phyloP scores from a whole-genome alignment of 2,888 invertebrate species.

The Panopea generosa region DNA sequence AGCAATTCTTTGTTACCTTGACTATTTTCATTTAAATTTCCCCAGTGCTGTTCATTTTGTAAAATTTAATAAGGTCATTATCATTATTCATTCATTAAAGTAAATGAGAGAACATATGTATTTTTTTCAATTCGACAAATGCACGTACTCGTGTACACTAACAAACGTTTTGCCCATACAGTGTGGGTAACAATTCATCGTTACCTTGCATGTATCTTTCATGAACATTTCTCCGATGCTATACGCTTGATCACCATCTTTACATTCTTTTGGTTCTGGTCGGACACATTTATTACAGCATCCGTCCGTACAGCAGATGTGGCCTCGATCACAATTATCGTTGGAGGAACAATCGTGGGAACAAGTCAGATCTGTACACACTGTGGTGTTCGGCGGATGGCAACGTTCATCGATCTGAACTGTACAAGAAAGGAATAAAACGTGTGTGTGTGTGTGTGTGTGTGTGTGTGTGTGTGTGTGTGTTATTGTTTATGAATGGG shows the following conservation, averaged over 20 bases:
- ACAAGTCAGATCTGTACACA: slow-evolving; percentile 12
- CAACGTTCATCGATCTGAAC: not conserved
- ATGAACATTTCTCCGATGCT: not conserved
- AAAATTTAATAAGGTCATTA: too few species aligned
- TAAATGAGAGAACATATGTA: too few species aligned
- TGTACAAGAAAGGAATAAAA: not conserved
- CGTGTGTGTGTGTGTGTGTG: too few species aligned
- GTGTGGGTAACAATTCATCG: too few species aligned
- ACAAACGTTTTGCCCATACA: too few species aligned
- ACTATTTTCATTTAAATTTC: too few species aligned
- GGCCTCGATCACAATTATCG: not conserved
- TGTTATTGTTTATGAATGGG: not conserved
- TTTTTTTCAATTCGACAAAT: too few species aligned
- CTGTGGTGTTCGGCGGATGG: slow-evolving; percentile 7
- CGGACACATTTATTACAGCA: slow-evolving; percentile 21
- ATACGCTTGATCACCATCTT: not conserved
- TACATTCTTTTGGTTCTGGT: slow-evolving; percentile 2
- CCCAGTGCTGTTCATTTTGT: too few species aligned
- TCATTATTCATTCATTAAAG: too few species aligned
- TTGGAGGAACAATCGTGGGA: not conserved
- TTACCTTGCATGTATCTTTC: slow-evolving; percentile 18
- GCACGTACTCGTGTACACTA: too few species aligned
- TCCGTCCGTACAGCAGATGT: slow-evolving; percentile 23
- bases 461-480: too few species aligned
- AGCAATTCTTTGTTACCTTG: too few species aligned